phyloP scores from a whole-genome alignment of 2,888 invertebrate genomes.

The Leptinotarsa haldemani region DNA sequence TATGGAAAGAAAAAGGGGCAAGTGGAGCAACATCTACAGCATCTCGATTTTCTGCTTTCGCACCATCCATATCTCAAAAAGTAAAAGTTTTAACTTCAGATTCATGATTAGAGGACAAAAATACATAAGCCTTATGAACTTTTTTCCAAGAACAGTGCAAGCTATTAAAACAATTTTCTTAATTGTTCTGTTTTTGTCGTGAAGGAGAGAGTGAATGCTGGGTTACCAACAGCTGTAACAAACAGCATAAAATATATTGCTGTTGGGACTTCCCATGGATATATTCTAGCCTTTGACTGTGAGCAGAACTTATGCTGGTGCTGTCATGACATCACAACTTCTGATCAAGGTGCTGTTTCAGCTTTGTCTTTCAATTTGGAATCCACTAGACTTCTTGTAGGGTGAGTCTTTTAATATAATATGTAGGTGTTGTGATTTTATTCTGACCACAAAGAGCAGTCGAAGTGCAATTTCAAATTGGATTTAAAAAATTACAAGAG shows the following conservation, averaged over 20 bases:
- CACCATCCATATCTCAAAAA: too few species aligned
- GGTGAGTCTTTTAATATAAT: constrained; percentile 59
- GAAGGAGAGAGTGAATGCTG: constrained; percentile 89
- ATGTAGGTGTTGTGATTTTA: background rate
- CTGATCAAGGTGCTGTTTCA: constrained; percentile 82
- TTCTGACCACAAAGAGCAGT: too few species aligned
- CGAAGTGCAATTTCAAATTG: too few species aligned
- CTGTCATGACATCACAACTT: constrained; percentile 75
- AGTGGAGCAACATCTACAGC: too few species aligned
- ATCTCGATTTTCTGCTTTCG: too few species aligned
- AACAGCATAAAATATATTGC: constrained; percentile 82
- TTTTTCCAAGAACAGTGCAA: too few species aligned
- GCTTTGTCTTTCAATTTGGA: constrained; percentile 89
- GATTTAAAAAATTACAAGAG: too few species aligned
- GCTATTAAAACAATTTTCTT: background rate
- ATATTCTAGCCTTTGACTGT: constrained; percentile 86
- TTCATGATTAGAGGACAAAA: too few species aligned
- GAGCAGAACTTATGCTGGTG: constrained; percentile 93
- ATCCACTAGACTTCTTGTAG: constrained; percentile 85
- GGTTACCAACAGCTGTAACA: constrained; percentile 86
- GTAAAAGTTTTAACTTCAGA: too few species aligned
- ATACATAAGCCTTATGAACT: too few species aligned
- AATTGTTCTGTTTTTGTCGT: constrained; percentile 40
- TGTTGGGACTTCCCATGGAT: constrained; percentile 95
- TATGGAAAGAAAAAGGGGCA: too few species aligned